These are phyloP conservation scores for Orthosia gracilis DNA, from an alignment of 2,888 invertebrate species.

Conservation along the genomic window DNA sequence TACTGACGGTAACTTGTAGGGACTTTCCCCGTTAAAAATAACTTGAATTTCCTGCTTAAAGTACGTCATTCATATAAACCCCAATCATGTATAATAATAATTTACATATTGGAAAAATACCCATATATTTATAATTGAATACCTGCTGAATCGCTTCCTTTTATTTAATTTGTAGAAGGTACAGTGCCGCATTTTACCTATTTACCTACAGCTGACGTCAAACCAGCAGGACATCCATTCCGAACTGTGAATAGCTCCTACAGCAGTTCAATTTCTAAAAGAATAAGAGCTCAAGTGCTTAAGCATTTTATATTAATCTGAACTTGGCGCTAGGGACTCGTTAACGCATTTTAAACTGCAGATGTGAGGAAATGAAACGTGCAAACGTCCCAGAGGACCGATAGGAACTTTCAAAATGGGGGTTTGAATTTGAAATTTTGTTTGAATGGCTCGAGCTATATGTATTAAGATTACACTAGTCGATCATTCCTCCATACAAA, in stretches of 20 bases:
- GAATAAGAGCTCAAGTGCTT: conserved; percentile 9
- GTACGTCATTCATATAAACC: conserved; percentile 10
- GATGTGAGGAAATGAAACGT: conserved; percentile 43
- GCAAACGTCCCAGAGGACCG: conserved; percentile 29
- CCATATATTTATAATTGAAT: background rate
- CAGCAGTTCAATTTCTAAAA: conserved; percentile 31
- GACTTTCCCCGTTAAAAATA: conserved; percentile 28
- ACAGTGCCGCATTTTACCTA: conserved; percentile 17
- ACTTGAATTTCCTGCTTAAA: conserved; percentile 25
- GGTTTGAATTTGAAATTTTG: conserved; percentile 45
- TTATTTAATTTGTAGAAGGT: background rate
- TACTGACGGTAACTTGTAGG: background rate
- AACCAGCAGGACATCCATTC: conserved; percentile 23
- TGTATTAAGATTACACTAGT: no score
- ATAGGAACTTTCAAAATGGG: conserved; percentile 43
- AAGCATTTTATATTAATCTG: conserved; percentile 47
- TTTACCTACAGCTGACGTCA: conserved; percentile 6
- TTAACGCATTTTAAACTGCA: conserved; percentile 54
- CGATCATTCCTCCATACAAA: no score
- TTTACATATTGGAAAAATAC: conserved; percentile 4
- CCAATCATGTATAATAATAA: background rate
- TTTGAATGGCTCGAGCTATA: conserved; percentile 8
- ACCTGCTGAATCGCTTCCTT: conserved; percentile 3
- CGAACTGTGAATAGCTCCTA: conserved; percentile 3
- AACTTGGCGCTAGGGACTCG: conserved; percentile 28